A percentile compares a stretch with the other conserved stretches of the same genome.
These are phyloP conservation scores for Ahaetulla prasina DNA, from an alignment of 2,113 vertebrate species.

Conservation along the genomic window DNA sequence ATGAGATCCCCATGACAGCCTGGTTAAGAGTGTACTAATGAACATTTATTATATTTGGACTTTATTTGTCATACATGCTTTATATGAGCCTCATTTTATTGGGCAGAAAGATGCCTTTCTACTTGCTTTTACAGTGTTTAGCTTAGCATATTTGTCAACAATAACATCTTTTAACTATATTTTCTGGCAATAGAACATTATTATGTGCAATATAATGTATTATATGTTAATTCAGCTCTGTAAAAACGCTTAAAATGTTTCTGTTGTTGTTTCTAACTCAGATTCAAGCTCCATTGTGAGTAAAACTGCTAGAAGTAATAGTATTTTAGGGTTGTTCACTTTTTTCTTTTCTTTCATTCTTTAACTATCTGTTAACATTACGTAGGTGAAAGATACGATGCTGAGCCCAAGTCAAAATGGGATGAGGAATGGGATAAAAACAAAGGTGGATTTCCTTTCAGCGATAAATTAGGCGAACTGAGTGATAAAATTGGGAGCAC, in stretches of 20 bases:
- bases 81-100: constrained; percentile 10
- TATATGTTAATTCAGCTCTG: constrained; percentile 49
- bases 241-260: constrained; percentile 45
- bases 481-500: constrained; percentile 97
- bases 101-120: background rate
- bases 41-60: background rate
- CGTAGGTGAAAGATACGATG: constrained; percentile 85
- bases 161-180: constrained; percentile 50
- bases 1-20: background rate
- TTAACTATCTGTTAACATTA: constrained; percentile 49
- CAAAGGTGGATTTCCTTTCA: constrained; percentile 90
- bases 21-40: background rate
- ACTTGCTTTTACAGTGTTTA: constrained; percentile 23
- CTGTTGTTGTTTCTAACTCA: constrained; percentile 45
- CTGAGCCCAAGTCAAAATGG: constrained; percentile 86
- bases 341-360: constrained; percentile 32
- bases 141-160: constrained; percentile 24
- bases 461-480: constrained; percentile 93
- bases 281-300: constrained; percentile 16
- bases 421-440: constrained; percentile 94
- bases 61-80: constrained; percentile 26
- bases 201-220: constrained; percentile 29
- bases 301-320: constrained; percentile 34
- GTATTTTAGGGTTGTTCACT: background rate
- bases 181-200: constrained; percentile 54